These are phyloP conservation scores for Drosophila aldrichi DNA, from an alignment of 2,888 invertebrate genomes.

Conservation along the genomic window DNA sequence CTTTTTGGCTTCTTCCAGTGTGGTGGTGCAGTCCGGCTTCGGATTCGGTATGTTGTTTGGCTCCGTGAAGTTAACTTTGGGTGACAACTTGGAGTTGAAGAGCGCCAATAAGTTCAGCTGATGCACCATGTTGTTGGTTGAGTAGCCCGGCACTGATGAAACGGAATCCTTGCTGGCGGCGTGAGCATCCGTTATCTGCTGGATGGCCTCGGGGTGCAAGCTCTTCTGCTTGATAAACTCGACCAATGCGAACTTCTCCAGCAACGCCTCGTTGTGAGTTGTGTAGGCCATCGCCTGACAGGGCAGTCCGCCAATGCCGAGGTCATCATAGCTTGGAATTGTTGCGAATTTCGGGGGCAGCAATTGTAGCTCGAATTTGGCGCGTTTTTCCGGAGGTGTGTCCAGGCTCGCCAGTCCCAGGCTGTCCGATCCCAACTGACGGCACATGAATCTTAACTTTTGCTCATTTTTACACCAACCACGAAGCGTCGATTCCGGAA, in stretches of 20 bases:
- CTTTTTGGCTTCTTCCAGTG: slow-evolving; percentile 46
- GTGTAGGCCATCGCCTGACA: slow-evolving; percentile 74
- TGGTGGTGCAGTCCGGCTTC: slow-evolving; percentile 28
- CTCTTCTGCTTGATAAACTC: slow-evolving; percentile 76
- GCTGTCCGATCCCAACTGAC: slow-evolving; percentile 89
- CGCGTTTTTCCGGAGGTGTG: slow-evolving; percentile 82
- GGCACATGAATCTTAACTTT: slow-evolving; percentile 89
- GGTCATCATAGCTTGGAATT: slow-evolving; percentile 77
- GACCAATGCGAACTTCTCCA: slow-evolving; percentile 81
- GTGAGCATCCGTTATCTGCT: slow-evolving; percentile 76
- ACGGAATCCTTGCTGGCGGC: slow-evolving; percentile 64
- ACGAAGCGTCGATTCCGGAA: slow-evolving; percentile 93
- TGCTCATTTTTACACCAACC: slow-evolving; percentile 95
- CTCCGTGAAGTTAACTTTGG: slow-evolving; percentile 36
- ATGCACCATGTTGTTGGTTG: slow-evolving; percentile 85
- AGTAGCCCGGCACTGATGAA: slow-evolving; percentile 85
- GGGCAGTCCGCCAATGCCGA: slow-evolving; percentile 73
- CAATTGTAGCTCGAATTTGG: slow-evolving; percentile 75
- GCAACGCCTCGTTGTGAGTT: slow-evolving; percentile 74
- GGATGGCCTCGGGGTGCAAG: slow-evolving; percentile 52
- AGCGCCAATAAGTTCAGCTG: slow-evolving; percentile 87
- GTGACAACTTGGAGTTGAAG: slow-evolving; percentile 84
- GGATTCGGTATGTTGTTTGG: slow-evolving; percentile 20
- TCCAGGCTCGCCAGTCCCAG: slow-evolving; percentile 63
- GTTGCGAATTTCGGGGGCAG: slow-evolving; percentile 70